A percentile compares a stretch with the other conserved stretches of the same genome.
These are phyloP conservation scores for Nycteola revayana DNA, from an alignment of 2,888 invertebrate genomes.

Conservation along the genomic window DNA sequence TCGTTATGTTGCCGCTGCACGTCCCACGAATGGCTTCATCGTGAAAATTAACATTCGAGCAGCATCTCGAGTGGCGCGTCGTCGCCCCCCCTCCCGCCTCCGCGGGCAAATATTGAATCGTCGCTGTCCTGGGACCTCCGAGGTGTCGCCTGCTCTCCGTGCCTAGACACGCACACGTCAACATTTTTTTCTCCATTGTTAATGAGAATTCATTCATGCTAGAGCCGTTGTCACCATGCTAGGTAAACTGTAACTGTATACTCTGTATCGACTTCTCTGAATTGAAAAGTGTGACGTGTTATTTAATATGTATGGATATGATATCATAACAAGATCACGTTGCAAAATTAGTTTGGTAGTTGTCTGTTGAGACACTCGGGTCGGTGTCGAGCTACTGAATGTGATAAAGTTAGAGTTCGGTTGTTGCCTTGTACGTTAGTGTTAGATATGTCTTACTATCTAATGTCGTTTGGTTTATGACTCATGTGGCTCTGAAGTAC, in stretches of 20 bases:
- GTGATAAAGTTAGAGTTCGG: too few species aligned
- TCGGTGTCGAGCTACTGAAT: too few species aligned
- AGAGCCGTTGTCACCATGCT: conserved; percentile 30
- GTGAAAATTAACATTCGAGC: conserved; percentile 75
- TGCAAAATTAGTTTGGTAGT: too few species aligned
- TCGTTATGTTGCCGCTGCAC: conserved; percentile 65
- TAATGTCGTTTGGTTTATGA: too few species aligned
- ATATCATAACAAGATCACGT: too few species aligned
- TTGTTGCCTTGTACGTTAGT: too few species aligned
- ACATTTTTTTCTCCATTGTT: conserved; percentile 43
- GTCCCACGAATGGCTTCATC: conserved; percentile 74
- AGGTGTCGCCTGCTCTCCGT: conserved; percentile 59
- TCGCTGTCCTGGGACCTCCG: conserved; percentile 58
- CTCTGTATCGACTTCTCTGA: too few species aligned
- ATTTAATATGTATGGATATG: too few species aligned
- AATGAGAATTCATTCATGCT: conserved; percentile 43
- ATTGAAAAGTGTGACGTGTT: too few species aligned
- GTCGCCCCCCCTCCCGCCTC: conserved; percentile 37
- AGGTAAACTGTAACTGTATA: conserved; percentile 13
- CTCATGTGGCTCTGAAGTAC: too few species aligned
- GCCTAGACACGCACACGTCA: conserved; percentile 40
- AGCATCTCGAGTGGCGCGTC: conserved; percentile 49
- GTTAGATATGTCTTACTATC: too few species aligned
- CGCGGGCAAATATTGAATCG: conserved; percentile 70
- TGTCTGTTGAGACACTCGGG: too few species aligned